Evolutionary conservation across 2,797 vertebrate genomes (phyloP).

Genomic region (Echiichthys vipera): DNA sequence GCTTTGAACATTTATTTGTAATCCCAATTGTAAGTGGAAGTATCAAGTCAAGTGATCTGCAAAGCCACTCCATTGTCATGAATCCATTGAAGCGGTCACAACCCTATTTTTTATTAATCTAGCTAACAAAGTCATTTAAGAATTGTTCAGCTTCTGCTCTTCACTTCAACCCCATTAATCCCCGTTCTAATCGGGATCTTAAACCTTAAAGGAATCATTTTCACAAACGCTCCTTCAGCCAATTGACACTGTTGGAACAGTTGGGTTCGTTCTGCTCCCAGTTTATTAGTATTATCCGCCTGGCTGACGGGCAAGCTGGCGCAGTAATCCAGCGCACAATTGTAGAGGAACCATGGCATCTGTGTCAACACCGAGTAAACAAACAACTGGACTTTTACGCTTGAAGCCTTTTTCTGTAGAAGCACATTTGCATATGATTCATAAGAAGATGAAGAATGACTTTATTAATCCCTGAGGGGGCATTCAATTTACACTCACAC

Average conservation of each 20-base stretch:
- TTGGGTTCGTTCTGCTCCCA: not conserved
- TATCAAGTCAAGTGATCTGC: no score
- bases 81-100: not conserved
- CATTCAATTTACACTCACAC: no score
- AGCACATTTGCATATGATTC: not conserved
- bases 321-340: not conserved
- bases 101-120: not conserved
- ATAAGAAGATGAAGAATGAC: no score
- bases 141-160: conserved; percentile 11
- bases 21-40: no score
- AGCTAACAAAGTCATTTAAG: not conserved
- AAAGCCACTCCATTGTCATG: not conserved
- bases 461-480: no score
- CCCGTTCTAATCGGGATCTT: conserved; percentile 14
- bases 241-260: not conserved
- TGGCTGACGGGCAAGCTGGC: not conserved
- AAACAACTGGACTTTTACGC: not conserved
- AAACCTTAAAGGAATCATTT: not conserved
- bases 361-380: not conserved
- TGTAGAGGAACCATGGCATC: not conserved
- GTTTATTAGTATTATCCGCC: not conserved
- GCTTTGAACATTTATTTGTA: no score
- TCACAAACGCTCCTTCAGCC: conserved; percentile 2
- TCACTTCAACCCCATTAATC: conserved; percentile 24
- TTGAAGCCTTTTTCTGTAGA: not conserved